phyloP scores from a whole-genome alignment of 2,888 invertebrate species.

The Spodoptera exigua region DNA sequence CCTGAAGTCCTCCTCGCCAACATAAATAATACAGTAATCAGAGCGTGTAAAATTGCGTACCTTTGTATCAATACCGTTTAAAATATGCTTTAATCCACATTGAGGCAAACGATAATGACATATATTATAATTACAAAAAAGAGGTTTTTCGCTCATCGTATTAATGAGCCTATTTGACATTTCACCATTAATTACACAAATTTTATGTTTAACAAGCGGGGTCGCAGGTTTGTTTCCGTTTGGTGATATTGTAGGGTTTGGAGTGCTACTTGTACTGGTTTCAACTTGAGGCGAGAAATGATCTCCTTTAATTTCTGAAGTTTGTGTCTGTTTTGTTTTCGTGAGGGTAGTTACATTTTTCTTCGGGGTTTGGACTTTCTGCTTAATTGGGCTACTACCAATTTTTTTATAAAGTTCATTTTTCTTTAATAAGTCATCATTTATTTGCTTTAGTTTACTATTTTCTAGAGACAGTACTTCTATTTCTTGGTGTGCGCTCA shows the following conservation, averaged over 20 bases:
- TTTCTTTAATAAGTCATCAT: slow-evolving; percentile 4
- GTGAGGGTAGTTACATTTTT: background rate
- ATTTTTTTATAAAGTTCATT: slow-evolving; percentile 3
- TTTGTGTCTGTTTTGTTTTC: too few relatives aligned
- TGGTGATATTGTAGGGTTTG: slow-evolving; percentile 1
- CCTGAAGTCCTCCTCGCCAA: too few relatives aligned
- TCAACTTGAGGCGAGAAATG: background rate
- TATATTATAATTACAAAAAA: background rate
- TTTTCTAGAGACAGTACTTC: slow-evolving; percentile 2
- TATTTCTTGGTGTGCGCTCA: slow-evolving; percentile 8
- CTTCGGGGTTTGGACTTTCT: background rate
- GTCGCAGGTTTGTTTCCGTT: background rate
- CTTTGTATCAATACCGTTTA: slow-evolving; percentile 3
- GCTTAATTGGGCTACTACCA: background rate
- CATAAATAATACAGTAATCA: background rate
- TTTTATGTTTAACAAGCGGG: background rate
- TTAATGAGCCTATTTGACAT: background rate
- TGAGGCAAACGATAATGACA: slow-evolving; percentile 1
- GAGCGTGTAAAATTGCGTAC: slow-evolving; percentile 2
- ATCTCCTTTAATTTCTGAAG: background rate
- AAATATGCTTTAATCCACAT: slow-evolving; percentile 4
- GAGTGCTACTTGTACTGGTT: background rate
- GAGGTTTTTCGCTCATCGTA: background rate
- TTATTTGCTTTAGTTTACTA: slow-evolving; percentile 2
- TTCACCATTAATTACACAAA: background rate